These are phyloP conservation scores for Sapajus apella DNA, from an alignment of 2,113 vertebrate genomes.

Conservation along the genomic window DNA sequence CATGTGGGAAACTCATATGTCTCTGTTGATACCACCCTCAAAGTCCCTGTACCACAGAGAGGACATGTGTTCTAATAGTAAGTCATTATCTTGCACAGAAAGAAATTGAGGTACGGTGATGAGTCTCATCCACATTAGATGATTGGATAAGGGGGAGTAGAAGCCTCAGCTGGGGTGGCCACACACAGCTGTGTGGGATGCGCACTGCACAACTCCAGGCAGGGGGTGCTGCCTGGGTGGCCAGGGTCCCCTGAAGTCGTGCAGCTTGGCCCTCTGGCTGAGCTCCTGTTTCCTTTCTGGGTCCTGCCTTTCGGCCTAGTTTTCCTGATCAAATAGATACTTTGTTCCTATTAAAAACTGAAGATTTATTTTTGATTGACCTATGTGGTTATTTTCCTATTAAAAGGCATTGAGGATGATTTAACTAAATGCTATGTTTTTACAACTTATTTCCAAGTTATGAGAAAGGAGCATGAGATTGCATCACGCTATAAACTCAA, in stretches of 20 bases:
- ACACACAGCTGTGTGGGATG: fast-evolving
- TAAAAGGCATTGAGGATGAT: not conserved
- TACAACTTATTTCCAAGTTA: not conserved
- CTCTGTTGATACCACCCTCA: fast-evolving
- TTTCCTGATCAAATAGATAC: fast-evolving
- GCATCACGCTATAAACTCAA: fast-evolving
- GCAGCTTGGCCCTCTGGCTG: fast-evolving
- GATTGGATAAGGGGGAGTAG: not conserved
- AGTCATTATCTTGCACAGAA: not conserved
- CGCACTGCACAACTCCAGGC: not conserved
- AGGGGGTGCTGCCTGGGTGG: too few relatives aligned
- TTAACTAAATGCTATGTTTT: not conserved
- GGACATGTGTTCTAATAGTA: not conserved
- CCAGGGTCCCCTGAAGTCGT: not conserved
- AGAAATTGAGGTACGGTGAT: fast-evolving
- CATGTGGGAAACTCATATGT: fast-evolving
- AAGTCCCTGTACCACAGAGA: not conserved
- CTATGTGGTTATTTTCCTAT: not conserved
- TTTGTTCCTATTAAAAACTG: not conserved
- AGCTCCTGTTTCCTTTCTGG: fast-evolving
- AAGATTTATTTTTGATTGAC: not conserved
- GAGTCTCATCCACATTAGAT: not conserved
- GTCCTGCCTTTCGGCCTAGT: too few relatives aligned
- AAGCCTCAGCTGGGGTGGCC: too few relatives aligned
- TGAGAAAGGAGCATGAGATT: not conserved